Conservation (phyloP, 2,888 invertebrate species). For the Strigamia crassipes region DNA sequence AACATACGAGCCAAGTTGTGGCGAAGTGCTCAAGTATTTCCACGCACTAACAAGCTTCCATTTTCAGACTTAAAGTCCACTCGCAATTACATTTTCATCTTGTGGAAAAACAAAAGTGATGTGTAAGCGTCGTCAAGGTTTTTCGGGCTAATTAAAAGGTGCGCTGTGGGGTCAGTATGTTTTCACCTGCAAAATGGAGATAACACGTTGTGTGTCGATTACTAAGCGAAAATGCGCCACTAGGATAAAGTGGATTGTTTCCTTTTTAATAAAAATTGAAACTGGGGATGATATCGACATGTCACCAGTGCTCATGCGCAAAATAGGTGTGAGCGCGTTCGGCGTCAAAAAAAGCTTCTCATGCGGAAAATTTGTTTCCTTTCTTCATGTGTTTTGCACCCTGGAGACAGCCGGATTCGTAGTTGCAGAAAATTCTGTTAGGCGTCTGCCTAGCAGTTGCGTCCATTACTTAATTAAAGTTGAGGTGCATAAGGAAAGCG, state of each 20-base stretch:
- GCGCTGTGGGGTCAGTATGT: background rate
- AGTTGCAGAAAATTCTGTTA: conserved; percentile 30
- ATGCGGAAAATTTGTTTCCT: conserved; percentile 18
- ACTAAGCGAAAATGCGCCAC: background rate
- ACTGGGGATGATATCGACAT: background rate
- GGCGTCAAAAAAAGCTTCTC: background rate
- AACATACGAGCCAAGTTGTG: conserved; percentile 26
- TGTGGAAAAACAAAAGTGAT: background rate
- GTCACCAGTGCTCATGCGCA: conserved; percentile 17
- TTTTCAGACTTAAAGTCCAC: conserved; percentile 6
- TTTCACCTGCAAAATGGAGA: background rate
- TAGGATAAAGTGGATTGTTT: background rate
- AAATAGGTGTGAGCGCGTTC: background rate
- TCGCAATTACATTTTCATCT: conserved; percentile 10
- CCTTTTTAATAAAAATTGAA: background rate
- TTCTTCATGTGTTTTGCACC: background rate
- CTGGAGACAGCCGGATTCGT: background rate
- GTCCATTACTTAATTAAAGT: conserved; percentile 24
- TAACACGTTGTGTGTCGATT: background rate
- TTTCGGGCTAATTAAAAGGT: background rate
- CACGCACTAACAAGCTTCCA: conserved; percentile 30
- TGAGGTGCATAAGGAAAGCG: background rate
- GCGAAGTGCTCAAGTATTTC: conserved; percentile 11
- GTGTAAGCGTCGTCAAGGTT: background rate
- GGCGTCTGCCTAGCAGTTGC: background rate